Evolutionary conservation across 1,140 invertebrate genomes (phyloP).

Genomic region (Paraescarpia echinospica): DNA sequence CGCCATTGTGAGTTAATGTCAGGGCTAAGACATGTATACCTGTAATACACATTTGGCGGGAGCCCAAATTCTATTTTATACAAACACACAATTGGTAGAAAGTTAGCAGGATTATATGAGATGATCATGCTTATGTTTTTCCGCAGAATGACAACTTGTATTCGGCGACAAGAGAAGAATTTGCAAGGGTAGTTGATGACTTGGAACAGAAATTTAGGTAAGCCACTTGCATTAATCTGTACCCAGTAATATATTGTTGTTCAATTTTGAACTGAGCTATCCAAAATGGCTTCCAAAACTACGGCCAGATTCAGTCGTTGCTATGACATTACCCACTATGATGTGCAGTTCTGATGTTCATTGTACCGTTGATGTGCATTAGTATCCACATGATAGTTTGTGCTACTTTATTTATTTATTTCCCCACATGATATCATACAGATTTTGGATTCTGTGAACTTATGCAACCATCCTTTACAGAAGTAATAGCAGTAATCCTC

Average conservation of each 20-base stretch:
- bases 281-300: too few relatives aligned
- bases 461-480: too few relatives aligned
- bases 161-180: neutral
- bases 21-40: neutral
- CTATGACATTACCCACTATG: too few relatives aligned
- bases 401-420: too few relatives aligned
- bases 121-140: neutral
- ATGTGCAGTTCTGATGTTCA: too few relatives aligned
- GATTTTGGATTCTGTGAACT: too few relatives aligned
- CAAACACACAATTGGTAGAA: neutral
- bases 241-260: neutral
- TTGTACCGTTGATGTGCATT: too few relatives aligned
- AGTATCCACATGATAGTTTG: too few relatives aligned
- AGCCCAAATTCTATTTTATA: neutral
- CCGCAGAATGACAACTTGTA: neutral
- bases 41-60: neutral
- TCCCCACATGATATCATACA: too few relatives aligned
- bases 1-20: neutral
- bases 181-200: neutral
- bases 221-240: neutral
- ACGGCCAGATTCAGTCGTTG: too few relatives aligned
- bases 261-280: neutral
- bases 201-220: neutral
- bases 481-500: too few relatives aligned
- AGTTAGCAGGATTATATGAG: neutral